Evolutionary conservation across 2,888 invertebrate genomes (phyloP).

Genomic region (Cylloceria caligata): DNA sequence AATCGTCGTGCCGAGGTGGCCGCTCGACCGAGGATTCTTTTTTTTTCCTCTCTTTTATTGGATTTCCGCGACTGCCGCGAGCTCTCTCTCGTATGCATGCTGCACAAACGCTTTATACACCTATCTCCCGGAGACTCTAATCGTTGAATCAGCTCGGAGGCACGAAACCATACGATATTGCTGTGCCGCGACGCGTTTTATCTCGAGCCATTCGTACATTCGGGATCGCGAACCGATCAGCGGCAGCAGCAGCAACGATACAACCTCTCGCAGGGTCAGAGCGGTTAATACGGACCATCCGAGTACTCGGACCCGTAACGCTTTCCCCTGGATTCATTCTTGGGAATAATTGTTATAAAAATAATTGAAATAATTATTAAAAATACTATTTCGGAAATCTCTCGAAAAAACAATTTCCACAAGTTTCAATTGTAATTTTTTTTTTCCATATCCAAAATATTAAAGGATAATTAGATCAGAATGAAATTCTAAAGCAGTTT

Average conservation of each 20-base stretch:
- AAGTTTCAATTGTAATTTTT: too few species aligned
- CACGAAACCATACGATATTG: conserved; percentile 66
- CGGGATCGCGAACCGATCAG: conserved; percentile 50
- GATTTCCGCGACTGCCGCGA: conserved; percentile 40
- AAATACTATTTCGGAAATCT: too few species aligned
- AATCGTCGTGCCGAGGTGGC: conserved; percentile 56
- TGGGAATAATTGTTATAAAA: neutral
- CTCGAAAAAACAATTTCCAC: too few species aligned
- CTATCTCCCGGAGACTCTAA: conserved; percentile 53
- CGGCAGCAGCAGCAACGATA: conserved; percentile 34
- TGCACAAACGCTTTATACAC: conserved; percentile 38
- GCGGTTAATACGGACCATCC: conserved; percentile 17
- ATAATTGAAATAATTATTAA: too few species aligned
- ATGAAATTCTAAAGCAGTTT: too few species aligned
- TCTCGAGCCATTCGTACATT: conserved; percentile 54
- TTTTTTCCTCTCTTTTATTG: conserved; percentile 29
- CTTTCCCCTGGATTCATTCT: too few species aligned
- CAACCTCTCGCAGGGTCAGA: neutral
- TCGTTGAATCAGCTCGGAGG: conserved; percentile 67
- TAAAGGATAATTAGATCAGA: too few species aligned
- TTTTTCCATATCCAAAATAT: too few species aligned
- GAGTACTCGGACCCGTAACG: neutral
- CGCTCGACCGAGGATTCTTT: conserved; percentile 47
- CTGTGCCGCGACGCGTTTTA: conserved; percentile 47
- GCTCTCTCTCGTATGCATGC: neutral